Evolutionary conservation across 37 sponge, comb jelly and placozoan genomes (phyloP), one percentile per base, ranked within the genome.

Genomic region (Dysidea cf. avara): DNA sequence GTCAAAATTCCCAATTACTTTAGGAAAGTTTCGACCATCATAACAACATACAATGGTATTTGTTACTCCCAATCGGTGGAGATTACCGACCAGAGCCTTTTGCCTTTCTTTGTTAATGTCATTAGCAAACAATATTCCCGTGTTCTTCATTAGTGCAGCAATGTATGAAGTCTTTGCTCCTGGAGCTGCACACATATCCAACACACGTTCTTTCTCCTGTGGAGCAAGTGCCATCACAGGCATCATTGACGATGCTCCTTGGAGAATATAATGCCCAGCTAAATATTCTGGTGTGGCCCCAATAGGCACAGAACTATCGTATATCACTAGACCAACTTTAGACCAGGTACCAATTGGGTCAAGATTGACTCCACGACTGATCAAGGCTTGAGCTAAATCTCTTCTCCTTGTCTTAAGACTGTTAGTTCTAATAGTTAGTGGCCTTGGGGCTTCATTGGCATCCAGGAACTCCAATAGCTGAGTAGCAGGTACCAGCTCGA

Each of bases 281-380:
- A 98, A 88, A 62, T 98, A 98, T 64, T 98, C 99, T 0, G 99
- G 96, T 2, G 99, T 98, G 66, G 99, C 99, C 56, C 99, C 99
- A 35, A 97, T 88, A 0, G 98, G 99, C 2, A 98, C 99, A 25
- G 72, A 68, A 64, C 96, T 91, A 72, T 95, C 90, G 54, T 95
- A 98, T 58, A 98, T 82, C 18, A 98, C 96, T 53, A 98, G 74
- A 20, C 99, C 98, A 6, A 97, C 98, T 71, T 97, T 90, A 16
- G 94, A 93, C 99, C 99, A 98, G 51, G 83, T 78, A 9, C 99
- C 99, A 56, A 98, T 80, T 12, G 99, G 99, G 68, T 98, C 99
- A 5, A 98, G 81, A 59, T 98, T 98, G 24, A 98, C 99, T 14
- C 99, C 99, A 48, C 96, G 69, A 56, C 72, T 78, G 48, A 98